These are phyloP conservation scores for Psophia crepitans DNA, from an alignment of 2,113 vertebrate genomes.

Conservation along the genomic window DNA sequence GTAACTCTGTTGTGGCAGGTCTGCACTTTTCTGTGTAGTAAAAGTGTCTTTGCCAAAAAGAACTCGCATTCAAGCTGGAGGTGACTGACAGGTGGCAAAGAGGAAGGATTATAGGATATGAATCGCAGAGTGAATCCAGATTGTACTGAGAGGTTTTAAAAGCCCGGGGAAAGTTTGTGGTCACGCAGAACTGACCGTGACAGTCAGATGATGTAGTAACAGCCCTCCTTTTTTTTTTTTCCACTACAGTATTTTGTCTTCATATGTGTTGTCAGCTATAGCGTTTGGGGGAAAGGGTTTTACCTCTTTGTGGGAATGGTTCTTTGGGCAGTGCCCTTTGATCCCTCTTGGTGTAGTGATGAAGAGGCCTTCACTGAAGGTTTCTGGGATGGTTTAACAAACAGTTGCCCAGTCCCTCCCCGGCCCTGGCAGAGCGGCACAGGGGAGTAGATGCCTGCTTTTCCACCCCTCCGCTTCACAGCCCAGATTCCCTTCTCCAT, in stretches of 20 bases:
- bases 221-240: neutral
- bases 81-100: constrained; percentile 13
- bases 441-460: neutral
- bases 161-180: neutral
- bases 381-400: neutral
- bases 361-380: neutral
- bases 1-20: neutral
- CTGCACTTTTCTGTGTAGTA: neutral
- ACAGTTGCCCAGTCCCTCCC: neutral
- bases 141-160: neutral
- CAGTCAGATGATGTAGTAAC: neutral
- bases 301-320: neutral
- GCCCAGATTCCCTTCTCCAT: neutral
- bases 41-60: neutral
- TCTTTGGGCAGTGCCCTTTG: neutral
- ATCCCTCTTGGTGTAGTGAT: neutral
- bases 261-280: neutral
- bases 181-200: neutral
- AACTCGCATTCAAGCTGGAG: neutral
- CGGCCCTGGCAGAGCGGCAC: neutral
- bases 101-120: neutral
- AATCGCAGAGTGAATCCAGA: neutral
- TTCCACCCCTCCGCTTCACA: neutral
- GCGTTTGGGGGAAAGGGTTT: neutral
- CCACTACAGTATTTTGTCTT: neutral